Evolutionary conservation across 1,140 invertebrate species (phyloP).

Genomic region (Pseudoatta argentina): DNA sequence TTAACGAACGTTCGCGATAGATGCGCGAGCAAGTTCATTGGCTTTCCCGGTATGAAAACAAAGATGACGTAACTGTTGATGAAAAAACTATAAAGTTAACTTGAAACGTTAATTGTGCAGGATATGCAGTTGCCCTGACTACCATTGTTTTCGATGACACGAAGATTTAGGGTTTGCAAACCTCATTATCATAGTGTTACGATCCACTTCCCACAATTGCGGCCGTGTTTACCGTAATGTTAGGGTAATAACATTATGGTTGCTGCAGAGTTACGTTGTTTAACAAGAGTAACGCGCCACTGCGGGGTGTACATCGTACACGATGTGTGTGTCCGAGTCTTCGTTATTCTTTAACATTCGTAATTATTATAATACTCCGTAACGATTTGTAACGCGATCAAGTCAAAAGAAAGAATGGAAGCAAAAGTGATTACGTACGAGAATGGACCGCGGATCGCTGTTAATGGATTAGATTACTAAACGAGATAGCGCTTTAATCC

Average conservation of each 20-base stretch:
- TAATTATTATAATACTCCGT: slow-evolving; percentile 20
- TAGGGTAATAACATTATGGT: slow-evolving; percentile 44
- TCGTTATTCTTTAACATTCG: background rate
- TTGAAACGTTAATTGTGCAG: slow-evolving; percentile 57
- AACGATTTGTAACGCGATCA: background rate
- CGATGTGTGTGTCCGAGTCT: background rate
- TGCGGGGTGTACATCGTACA: background rate
- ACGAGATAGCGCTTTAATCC: background rate
- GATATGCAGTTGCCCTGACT: slow-evolving; percentile 29
- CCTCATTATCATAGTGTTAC: slow-evolving; percentile 60
- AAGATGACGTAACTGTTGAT: slow-evolving; percentile 41
- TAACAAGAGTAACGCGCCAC: slow-evolving; percentile 47
- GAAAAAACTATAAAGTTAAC: slow-evolving; percentile 49
- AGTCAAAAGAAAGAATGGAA: slow-evolving; percentile 1
- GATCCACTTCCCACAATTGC: slow-evolving; percentile 50
- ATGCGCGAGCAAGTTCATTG: background rate
- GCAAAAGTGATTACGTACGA: background rate
- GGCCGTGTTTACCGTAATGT: slow-evolving; percentile 58
- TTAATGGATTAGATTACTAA: slow-evolving; percentile 21
- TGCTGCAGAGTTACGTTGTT: slow-evolving; percentile 43
- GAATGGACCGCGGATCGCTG: background rate
- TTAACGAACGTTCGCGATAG: slow-evolving; percentile 11
- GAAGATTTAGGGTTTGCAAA: slow-evolving; percentile 61
- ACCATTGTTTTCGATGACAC: slow-evolving; percentile 61
- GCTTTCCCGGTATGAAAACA: slow-evolving; percentile 21